Evolutionary conservation across 2,797 vertebrate species (phyloP), one percentile per base, ranked within the genome.

Genomic region (Hemibagrus guttatus): DNA sequence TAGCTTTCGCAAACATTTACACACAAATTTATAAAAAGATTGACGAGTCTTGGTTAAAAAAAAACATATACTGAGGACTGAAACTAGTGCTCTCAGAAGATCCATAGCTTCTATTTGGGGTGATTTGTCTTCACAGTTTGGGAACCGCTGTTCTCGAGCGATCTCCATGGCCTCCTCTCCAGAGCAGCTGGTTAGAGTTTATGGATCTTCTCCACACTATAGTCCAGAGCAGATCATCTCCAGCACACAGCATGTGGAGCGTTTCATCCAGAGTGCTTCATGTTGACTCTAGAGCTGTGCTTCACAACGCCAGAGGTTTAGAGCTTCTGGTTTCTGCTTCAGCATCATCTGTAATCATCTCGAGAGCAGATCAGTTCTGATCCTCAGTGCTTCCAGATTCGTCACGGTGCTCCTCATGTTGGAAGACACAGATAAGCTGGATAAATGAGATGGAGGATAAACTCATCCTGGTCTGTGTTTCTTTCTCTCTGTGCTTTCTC

Each of bases 341-440:
- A 59, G 56, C 76, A 26, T 79, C 31, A 23, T n/a, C 54, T 52
- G 26, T 82, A 28, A 68, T 49, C 16, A n/a, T 39, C 49, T 42
- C 4, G 42, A 39, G 82, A 58, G 52, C 82, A 72, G 31, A 31
- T 72, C 54, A 42, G 52, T 9, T 56, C 31, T 13, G 59, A 72
- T 84, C 82, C 14, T 1, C 52, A 83, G 28, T 69, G 64, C 66
- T 83, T 83, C 82, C 66, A 46, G 54, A 72, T 23, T 12, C 3
- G 5, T 52, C 28, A 13, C 28, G 17, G 5, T 54, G 63, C 35
- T 81, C 81, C 0, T 63, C 42, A 82, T 19, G 3, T 4, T 69
- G 21, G 8, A 56, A 16, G 69, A n/a, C 3, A 35, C 21, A 26
- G 64, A 69, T 26, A 66, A 0, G 3, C 0, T n/a, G 16, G 81